phyloP scores from a whole-genome alignment of 2,797 vertebrate genomes.

The Phrynocephalus guinanensis region DNA sequence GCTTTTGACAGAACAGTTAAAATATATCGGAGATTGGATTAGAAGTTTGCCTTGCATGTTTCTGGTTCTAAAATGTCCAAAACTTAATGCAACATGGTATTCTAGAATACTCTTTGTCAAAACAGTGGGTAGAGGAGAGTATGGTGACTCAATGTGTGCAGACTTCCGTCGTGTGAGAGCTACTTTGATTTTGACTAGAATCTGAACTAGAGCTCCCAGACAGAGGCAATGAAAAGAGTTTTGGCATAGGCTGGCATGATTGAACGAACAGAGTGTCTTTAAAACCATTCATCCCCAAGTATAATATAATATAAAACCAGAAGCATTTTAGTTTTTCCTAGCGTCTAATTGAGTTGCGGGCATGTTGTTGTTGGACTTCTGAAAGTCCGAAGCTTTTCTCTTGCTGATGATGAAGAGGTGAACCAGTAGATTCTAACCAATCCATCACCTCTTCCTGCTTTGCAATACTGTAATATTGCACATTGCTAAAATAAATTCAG shows the following conservation, averaged over 20 bases:
- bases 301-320: not conserved
- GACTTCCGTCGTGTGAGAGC: not conserved
- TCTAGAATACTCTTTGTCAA: slow-evolving; percentile 54
- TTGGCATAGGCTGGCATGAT: not conserved
- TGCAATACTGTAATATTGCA: not conserved
- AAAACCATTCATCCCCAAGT: not conserved
- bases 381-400: not conserved
- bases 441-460: not conserved
- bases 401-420: not conserved
- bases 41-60: slow-evolving; percentile 63
- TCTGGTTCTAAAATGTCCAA: slow-evolving; percentile 61
- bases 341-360: too few relatives aligned
- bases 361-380: not conserved
- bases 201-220: not conserved
- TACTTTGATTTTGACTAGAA: not conserved
- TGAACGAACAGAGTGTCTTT: not conserved
- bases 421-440: not conserved
- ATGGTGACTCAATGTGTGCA: slow-evolving; percentile 41
- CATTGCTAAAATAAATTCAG: not conserved
- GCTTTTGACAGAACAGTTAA: slow-evolving; percentile 59
- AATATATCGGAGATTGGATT: slow-evolving; percentile 47
- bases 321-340: not conserved
- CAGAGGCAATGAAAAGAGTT: not conserved
- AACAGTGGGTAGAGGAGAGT: slow-evolving; percentile 42
- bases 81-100: slow-evolving; percentile 59